phyloP scores from a whole-genome alignment of 1,140 invertebrate genomes.

The Paralvinella palmiformis region DNA sequence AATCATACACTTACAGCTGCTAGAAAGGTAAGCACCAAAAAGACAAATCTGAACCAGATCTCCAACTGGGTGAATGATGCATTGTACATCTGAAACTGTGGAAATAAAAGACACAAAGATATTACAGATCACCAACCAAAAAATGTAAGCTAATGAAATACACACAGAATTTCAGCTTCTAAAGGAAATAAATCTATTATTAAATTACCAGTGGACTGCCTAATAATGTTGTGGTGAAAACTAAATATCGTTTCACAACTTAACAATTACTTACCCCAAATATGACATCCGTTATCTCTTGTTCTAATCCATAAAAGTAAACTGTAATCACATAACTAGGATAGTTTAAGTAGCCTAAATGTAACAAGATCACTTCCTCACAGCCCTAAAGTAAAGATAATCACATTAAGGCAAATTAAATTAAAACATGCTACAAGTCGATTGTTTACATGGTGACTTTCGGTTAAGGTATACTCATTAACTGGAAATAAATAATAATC shows the following conservation, averaged over 20 bases:
- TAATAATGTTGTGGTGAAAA: too few relatives aligned
- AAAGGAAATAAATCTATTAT: too few relatives aligned
- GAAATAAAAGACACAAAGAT: conserved; percentile 37
- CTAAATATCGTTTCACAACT: too few relatives aligned
- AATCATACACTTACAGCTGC: conserved; percentile 87
- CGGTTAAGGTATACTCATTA: too few relatives aligned
- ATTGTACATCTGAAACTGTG: conserved; percentile 93
- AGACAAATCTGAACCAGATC: conserved; percentile 93
- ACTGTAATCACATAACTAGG: conserved; percentile 80
- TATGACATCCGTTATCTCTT: conserved; percentile 32
- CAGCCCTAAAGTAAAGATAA: conserved; percentile 60
- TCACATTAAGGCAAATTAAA: too few relatives aligned
- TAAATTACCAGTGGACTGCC: too few relatives aligned
- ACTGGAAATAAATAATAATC: too few relatives aligned
- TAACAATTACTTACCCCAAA: too few relatives aligned
- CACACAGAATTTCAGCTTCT: conserved; percentile 1
- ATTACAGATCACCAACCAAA: conserved; percentile 63
- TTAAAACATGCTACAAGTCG: too few relatives aligned
- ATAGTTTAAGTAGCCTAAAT: conserved; percentile 84
- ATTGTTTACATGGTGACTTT: too few relatives aligned
- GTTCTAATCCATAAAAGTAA: conserved; percentile 77
- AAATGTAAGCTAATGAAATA: conserved; percentile 8
- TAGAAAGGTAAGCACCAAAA: conserved; percentile 77
- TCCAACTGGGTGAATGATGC: conserved; percentile 92
- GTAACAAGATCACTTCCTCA: conserved; percentile 79